A percentile compares a stretch with the other conserved stretches of the same genome.
These are phyloP conservation scores for Ciona savignyi DNA, from an alignment of 23 tunicate genomes.

Conservation along the genomic window DNA sequence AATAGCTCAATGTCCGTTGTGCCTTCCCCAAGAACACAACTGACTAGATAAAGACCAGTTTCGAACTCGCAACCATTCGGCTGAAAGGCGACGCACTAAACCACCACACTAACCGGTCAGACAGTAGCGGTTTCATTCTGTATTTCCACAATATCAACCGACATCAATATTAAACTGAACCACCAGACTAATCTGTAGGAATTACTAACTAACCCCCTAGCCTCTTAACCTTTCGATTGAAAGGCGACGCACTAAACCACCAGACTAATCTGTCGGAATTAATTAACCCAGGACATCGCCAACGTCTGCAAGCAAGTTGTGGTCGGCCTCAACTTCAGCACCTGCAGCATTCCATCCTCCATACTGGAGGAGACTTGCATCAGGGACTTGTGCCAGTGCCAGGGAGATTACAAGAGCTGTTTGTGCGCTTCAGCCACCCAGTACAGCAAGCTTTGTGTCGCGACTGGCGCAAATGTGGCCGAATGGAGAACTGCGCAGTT, in stretches of 20 bases:
- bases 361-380: slow-evolving; percentile 57
- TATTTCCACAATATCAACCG: no score
- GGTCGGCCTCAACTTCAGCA: background rate
- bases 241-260: slow-evolving; percentile 65
- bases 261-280: slow-evolving; percentile 55
- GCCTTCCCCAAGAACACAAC: no score
- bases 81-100: no score
- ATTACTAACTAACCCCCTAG: no score
- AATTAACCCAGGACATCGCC: slow-evolving; percentile 29
- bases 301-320: slow-evolving; percentile 18
- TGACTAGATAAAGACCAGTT: no score
- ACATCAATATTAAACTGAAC: no score
- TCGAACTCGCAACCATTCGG: no score
- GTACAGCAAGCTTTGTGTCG: slow-evolving; percentile 79
- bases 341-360: slow-evolving; percentile 10
- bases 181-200: no score
- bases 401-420: slow-evolving; percentile 57
- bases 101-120: no score
- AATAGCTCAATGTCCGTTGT: no score
- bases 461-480: slow-evolving; percentile 53
- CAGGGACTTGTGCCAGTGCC: slow-evolving; percentile 50
- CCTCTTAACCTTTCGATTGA: no score
- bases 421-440: slow-evolving; percentile 62
- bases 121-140: no score
- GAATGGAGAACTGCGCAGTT: slow-evolving; percentile 85